Evolutionary conservation across 2,113 vertebrate species (phyloP), one percentile per base, ranked within the genome.

Genomic region (Rhinolophus sinicus): DNA sequence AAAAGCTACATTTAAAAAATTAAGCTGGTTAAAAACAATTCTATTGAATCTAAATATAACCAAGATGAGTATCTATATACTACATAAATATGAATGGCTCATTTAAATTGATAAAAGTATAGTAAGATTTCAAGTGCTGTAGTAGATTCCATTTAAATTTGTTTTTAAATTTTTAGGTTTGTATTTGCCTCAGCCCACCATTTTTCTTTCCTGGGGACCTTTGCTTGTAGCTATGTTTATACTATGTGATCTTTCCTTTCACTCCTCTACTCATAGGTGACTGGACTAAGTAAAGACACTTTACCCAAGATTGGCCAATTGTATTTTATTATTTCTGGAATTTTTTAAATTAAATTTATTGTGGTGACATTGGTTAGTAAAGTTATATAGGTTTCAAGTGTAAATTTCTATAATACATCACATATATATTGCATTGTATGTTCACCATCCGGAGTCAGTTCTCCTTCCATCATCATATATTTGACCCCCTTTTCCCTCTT

Each of bases 21-120:
- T 90, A 76, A 73, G 47, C 8, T 18, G 81, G 75, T 89, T 69
- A 65, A 3, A 84, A 72, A 84, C 92, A 70, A 56, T 84, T 88
- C 73, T 62, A 76, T 70, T 93, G 19, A 54, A 73, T 6, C 8
- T 12, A 80, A 81, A 52, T 67, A 35, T 76, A 50, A 85, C 52
- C 62, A 75, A 47, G 19, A 54, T 84, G 70, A 92, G 28, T 24
- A 38, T 75, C 19, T 73, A 70, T 80, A 24, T 56, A 60, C 14
- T 35, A 72, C 8, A 3, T 80, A 83, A 78, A 75, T 82, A 67
- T 28, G 13, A 94, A 67, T 77, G 50, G 3, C 2, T 73, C 35
- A 88, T 26, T 88, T 88, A 85, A 85, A 73, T 58, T 67, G 18
- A 92, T 77, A 88, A 86, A 92, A 60, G 6, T 33, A 73, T 67